These are phyloP conservation scores for Tiliacea citrago DNA, from an alignment of 2,888 invertebrate genomes.

Conservation along the genomic window DNA sequence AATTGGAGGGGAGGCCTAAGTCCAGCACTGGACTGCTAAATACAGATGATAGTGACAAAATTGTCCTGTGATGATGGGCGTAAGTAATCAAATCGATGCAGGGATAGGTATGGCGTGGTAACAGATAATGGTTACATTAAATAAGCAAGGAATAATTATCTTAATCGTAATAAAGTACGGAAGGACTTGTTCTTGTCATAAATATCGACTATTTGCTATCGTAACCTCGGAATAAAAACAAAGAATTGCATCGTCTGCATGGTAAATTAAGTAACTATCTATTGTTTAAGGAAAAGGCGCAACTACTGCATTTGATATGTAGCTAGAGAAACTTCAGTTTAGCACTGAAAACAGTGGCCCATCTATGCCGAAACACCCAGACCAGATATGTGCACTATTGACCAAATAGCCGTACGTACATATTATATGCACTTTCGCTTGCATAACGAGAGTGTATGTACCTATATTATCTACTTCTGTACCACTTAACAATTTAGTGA, in stretches of 20 bases:
- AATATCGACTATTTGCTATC: slow-evolving; percentile 22
- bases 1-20: neutral
- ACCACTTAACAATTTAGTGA: neutral
- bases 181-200: slow-evolving; percentile 15
- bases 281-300: neutral
- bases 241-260: slow-evolving; percentile 16
- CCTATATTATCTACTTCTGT: neutral
- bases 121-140: neutral
- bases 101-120: neutral
- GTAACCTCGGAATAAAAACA: slow-evolving; percentile 24
- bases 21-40: neutral
- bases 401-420: slow-evolving; percentile 28
- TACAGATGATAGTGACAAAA: too few species aligned
- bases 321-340: neutral
- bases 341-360: neutral
- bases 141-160: neutral
- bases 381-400: slow-evolving; percentile 39
- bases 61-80: neutral
- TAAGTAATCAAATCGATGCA: neutral
- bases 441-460: slow-evolving; percentile 38
- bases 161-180: neutral
- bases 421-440: slow-evolving; percentile 44
- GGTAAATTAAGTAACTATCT: neutral
- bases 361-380: slow-evolving; percentile 23
- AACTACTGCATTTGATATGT: neutral